Evolutionary conservation across 2,888 invertebrate species (phyloP), one percentile per base, ranked within the genome.

Genomic region (Sthenelais limicola): DNA sequence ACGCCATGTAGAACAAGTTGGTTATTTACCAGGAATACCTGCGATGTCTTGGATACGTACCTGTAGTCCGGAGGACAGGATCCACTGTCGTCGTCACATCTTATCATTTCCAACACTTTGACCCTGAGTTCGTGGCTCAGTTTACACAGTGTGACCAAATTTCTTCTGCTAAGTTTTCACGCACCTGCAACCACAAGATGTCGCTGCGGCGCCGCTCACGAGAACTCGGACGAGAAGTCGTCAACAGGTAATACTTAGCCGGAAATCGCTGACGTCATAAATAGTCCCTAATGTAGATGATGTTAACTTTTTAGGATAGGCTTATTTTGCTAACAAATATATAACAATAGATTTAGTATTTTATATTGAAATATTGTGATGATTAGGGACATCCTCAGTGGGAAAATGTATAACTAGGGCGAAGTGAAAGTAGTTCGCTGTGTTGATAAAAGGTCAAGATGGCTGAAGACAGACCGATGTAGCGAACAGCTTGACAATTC

Each of bases 221-320:
- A 62, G 62, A 62, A 35, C 62, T 62, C 18, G 38, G 38, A 18
- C 62, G 62, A 62, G 62, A 62, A 24, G 62, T 62, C 24, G 62
- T 62, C 62, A 62, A 62, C 62, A 62, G 62, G 62, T 62, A 28
- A 38, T 62, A 15, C 2, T 35, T 51, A n/a, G 68, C 68, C 68
- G 68, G 68, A 68, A 51, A 52, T 32, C 68, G 49, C 51, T 68
- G 68, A 68, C 68, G 68, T 68, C 68, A 68, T 68, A 68, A 68
- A 68, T 68, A 68, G 68, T 68, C 51, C 68, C 21, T 1, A 30
- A 51, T 2, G 24, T 43, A n/a, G n/a, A n/a, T n/a, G n/a, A n/a
- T n/a, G n/a, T n/a, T n/a, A n/a, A n/a, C 43, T 43, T 12, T 43
- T 43, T 24, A 28, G 52, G n/a, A n/a, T n/a, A n/a, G 9, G 9